Evolutionary conservation across 2,888 invertebrate species (phyloP).

Genomic region (Tetranychus piercei): DNA sequence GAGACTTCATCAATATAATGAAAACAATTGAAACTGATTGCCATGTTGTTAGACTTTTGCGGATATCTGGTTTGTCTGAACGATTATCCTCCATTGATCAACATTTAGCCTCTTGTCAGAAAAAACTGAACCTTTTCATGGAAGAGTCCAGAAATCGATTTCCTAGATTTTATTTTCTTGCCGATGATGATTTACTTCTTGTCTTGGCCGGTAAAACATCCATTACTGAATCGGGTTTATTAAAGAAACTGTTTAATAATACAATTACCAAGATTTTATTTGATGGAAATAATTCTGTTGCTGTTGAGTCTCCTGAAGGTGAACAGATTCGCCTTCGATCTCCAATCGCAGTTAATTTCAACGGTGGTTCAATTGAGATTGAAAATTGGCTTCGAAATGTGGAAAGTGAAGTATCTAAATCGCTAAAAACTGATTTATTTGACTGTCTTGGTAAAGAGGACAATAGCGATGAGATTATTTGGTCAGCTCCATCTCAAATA

Average conservation of each 20-base stretch:
- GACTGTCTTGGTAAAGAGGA: background rate
- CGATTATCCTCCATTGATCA: conserved; percentile 13
- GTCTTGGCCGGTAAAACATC: conserved; percentile 62
- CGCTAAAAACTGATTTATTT: conserved; percentile 42
- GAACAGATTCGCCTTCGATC: conserved; percentile 50
- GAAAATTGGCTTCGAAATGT: conserved; percentile 62
- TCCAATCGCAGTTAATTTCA: conserved; percentile 36
- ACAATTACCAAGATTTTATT: conserved; percentile 42
- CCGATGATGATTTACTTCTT: conserved; percentile 91
- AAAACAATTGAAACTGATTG: conserved; percentile 12
- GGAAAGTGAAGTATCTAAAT: conserved; percentile 59
- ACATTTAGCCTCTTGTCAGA: conserved; percentile 19
- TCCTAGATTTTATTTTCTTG: conserved; percentile 87
- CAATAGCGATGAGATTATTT: conserved; percentile 12
- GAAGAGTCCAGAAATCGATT: conserved; percentile 82
- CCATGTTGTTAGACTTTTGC: conserved; percentile 15
- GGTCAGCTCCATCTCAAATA: conserved; percentile 37
- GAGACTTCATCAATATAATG: conserved; percentile 19
- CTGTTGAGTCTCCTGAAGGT: conserved; percentile 55
- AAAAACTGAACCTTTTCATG: conserved; percentile 24
- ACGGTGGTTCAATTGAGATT: conserved; percentile 49
- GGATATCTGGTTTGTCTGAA: conserved; percentile 10
- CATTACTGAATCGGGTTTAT: conserved; percentile 67
- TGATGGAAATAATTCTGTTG: conserved; percentile 40
- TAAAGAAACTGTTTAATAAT: conserved; percentile 88